Evolutionary conservation across 2,888 invertebrate genomes (phyloP), one percentile per base, ranked within the genome.

Genomic region (Epistrophe grossulariae): DNA sequence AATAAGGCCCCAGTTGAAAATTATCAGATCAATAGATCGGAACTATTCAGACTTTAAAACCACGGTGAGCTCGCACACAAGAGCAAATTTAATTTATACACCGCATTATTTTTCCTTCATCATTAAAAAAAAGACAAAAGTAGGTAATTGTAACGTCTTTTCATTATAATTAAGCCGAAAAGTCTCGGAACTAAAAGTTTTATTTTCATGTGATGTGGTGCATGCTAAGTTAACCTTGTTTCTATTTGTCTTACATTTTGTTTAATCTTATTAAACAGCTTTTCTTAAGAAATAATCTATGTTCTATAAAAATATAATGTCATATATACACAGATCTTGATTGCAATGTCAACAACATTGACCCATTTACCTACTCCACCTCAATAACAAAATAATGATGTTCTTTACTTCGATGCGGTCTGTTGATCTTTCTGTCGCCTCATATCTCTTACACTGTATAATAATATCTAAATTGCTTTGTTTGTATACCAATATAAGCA

Each of bases 361-460:
- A 85, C 84, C 84, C 78, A 85, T 81, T 60, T 73, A 70, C 78
- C 45, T 48, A 72, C 59, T 57, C 57, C 60, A 40, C 73, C 73
- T 72, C 43, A 62, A 40, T 43, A 43, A 43, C 19, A 68, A 35
- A 64, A 76, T 60, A 66, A 76, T 76, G 70, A 68, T 50, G 55
- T 80, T 80, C 72, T 71, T 40, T 10, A 43, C 68, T 72, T 55
- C 31, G 81, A 66, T 59, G 76, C 48, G 84, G 60, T 85, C 62
- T 66, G 68, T 57, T 81, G 81, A 78, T 77, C 48, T 55, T 55
- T 52, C 50, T 52, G 28, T 40, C 24, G 52, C 40, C 43, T 79
- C 68, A 68, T 45, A 38, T 70, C 70, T 43, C 31, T 70, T 50
- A 50, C 76, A 40, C 40, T n/a, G 55, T 31, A 68, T 55, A 24